Conservation (phyloP, 1,140 invertebrate species). For the Drosophila tsacasi region DNA sequence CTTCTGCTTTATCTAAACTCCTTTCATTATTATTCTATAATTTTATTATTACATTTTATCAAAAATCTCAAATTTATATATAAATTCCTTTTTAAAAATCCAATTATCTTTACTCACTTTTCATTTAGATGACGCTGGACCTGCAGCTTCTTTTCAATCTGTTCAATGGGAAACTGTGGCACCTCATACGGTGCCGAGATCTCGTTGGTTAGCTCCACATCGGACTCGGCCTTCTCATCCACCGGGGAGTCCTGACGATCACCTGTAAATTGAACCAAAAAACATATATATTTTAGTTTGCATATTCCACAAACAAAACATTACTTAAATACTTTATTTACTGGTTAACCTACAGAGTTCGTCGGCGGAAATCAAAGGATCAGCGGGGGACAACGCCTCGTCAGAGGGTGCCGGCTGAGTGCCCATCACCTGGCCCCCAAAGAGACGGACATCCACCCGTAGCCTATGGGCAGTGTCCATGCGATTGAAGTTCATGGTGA, state of each 20-base stretch:
- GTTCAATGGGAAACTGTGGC: slow-evolving; percentile 98
- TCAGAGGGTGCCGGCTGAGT: background rate
- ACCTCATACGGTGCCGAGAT: slow-evolving; percentile 97
- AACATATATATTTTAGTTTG: background rate
- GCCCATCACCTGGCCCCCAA: slow-evolving; percentile 52
- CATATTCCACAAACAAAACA: background rate
- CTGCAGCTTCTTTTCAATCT: slow-evolving; percentile 96
- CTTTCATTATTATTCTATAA: background rate
- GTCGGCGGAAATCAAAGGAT: background rate
- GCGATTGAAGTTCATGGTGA: slow-evolving; percentile 77
- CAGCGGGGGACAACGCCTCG: background rate
- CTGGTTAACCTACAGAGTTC: slow-evolving; percentile 31
- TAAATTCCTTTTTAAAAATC: no score
- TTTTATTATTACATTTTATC: background rate
- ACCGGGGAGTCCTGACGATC: slow-evolving; percentile 62
- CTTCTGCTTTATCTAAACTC: no score
- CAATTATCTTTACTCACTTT: slow-evolving; percentile 88
- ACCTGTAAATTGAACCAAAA: slow-evolving; percentile 37
- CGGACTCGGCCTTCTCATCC: slow-evolving; percentile 63
- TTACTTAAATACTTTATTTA: no score
- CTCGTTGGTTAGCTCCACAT: slow-evolving; percentile 89
- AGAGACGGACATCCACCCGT: slow-evolving; percentile 60
- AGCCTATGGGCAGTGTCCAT: slow-evolving; percentile 67
- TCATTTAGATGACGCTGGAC: slow-evolving; percentile 96
- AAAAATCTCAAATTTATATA: background rate